Percentiles rank a stretch among this genome's conserved stretches.
Evolutionary conservation across 2,888 invertebrate species (phyloP).

Genomic region (Ferdinandea cuprea): DNA sequence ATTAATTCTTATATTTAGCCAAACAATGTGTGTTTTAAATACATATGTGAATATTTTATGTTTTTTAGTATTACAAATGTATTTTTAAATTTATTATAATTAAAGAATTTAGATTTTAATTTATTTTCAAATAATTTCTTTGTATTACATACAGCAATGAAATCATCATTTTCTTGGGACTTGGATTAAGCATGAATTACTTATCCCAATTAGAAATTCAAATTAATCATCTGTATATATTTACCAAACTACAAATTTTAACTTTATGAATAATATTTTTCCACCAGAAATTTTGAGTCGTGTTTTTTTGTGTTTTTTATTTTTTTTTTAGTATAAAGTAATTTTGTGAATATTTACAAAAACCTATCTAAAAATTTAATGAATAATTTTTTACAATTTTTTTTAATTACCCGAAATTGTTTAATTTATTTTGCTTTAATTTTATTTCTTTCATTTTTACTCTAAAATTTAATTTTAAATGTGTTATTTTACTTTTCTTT

Average conservation of each 20-base stretch:
- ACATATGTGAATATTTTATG: slow-evolving; percentile 75
- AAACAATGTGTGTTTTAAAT: slow-evolving; percentile 54
- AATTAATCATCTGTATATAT: slow-evolving; percentile 69
- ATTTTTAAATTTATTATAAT: slow-evolving; percentile 38
- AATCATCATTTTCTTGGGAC: slow-evolving; percentile 49
- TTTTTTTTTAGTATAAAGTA: slow-evolving; percentile 57
- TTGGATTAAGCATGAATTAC: neutral
- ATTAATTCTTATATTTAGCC: slow-evolving; percentile 45
- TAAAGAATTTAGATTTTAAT: slow-evolving; percentile 58
- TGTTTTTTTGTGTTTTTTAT: slow-evolving; percentile 33
- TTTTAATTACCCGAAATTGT: slow-evolving; percentile 56
- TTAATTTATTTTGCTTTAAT: slow-evolving; percentile 27
- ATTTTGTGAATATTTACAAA: slow-evolving; percentile 82
- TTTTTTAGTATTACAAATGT: slow-evolving; percentile 22
- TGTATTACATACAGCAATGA: slow-evolving; percentile 75
- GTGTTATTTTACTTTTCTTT: slow-evolving; percentile 46
- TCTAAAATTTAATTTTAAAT: slow-evolving; percentile 63
- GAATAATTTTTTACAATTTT: slow-evolving; percentile 53
- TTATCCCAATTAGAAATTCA: slow-evolving; percentile 39
- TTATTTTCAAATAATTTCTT: slow-evolving; percentile 72
- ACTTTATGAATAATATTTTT: slow-evolving; percentile 57
- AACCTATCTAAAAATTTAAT: slow-evolving; percentile 80
- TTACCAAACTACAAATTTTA: slow-evolving; percentile 71
- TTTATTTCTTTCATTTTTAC: slow-evolving; percentile 46
- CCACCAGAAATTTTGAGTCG: slow-evolving; percentile 49